A percentile compares a stretch with the other conserved stretches of the same genome.
Conservation (phyloP, 2,113 vertebrate species). For the Nicator chloris region DNA sequence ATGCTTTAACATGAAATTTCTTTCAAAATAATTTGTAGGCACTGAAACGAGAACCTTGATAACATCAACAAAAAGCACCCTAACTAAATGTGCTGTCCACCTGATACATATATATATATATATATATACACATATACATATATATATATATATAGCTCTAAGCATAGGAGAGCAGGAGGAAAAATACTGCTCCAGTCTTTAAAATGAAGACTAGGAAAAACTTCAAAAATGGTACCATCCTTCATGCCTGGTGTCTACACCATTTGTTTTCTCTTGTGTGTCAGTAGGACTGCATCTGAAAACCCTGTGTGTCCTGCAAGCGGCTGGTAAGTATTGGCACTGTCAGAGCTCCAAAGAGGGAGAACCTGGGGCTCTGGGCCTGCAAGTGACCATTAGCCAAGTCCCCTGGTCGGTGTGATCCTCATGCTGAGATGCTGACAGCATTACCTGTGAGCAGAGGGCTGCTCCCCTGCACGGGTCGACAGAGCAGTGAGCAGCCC, state of each 20-base stretch:
- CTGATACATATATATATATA: neutral
- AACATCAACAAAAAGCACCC: neutral
- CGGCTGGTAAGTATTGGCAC: neutral
- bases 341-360: neutral
- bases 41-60: neutral
- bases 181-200: neutral
- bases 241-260: neutral
- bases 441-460: neutral
- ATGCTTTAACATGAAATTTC: neutral
- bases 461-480: accelerated
- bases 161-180: neutral
- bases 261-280: neutral
- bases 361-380: neutral
- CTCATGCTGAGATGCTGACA: neutral
- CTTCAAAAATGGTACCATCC: neutral
- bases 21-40: neutral
- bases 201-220: neutral
- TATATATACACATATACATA: neutral
- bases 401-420: too few relatives aligned
- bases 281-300: neutral
- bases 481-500: neutral
- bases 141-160: neutral
- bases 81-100: neutral
- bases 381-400: neutral
- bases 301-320: neutral